Base-by-base conservation (phyloP, 2,797 vertebrate genomes). In the Lagocephalus sceleratus region DNA sequence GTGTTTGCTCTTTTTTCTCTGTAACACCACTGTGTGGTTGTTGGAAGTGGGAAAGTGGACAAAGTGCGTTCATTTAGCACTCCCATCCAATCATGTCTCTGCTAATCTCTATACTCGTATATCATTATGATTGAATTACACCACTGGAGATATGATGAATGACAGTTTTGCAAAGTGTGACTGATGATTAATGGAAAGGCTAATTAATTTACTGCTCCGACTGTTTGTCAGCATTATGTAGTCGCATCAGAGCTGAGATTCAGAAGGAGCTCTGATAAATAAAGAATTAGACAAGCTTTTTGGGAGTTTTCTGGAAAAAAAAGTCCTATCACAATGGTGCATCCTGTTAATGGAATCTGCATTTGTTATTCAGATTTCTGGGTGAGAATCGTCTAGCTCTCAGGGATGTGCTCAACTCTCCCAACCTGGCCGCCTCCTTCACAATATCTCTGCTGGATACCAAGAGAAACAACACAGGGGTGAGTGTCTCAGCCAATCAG, bases 381-480 rank as follows among this genome's bases (percentile, higher is more conserved):
- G 96, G 96, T 1, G 94, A 96, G 72, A 88, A 89, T 19, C 86
- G 85, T 0, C 85, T 97, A 20, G 66, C 89, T 21, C 91, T 98
- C 60, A 87, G 91, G 52, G 94, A 97, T 5, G 86, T 95, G 7
- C 89, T 97, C 3, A 86, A 88, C 72, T 90, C 92, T 5, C 91
- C 94, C 21, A 93, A 76, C 82, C 78, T 98, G 10, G 87, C 92
- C 0, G 94, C 92, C 42, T 90, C 91, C 63, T 95, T 93, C 80
- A 95, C 90, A 0, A 78, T 93, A 6, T 93, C 94, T 0, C 76
- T 97, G 54, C 66, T 94, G 80, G 94, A 97, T 75, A 79, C 87
- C 68, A 95, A 94, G 86, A 92, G 84, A 40, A 96, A 95, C 84
- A 94, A 77, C 75, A 97, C 92, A 0, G 95, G 95, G 89, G 95